Percentiles rank a stretch among this genome's conserved stretches.
Evolutionary conservation across 2,113 vertebrate genomes (phyloP).

Genomic region (Himantopus leucocephalus): DNA sequence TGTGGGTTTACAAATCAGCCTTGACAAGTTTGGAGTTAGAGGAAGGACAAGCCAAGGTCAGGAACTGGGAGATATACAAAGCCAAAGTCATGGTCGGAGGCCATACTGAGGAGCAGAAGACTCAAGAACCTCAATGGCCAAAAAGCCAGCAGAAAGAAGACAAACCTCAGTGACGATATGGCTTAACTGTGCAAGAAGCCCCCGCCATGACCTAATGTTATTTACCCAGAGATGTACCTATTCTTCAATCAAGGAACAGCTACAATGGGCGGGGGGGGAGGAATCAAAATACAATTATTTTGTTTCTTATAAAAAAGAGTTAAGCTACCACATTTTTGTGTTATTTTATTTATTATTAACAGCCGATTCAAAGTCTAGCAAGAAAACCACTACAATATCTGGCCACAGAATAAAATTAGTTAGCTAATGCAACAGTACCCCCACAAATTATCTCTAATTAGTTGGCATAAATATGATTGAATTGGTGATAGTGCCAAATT

Average conservation of each 20-base stretch:
- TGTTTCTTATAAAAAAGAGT: neutral
- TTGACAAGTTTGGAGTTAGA: neutral
- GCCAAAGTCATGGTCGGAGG: neutral
- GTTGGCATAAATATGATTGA: neutral
- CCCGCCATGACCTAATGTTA: neutral
- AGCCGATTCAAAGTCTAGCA: neutral
- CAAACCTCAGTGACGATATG: neutral
- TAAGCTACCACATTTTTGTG: neutral
- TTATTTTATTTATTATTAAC: neutral
- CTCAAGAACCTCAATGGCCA: neutral
- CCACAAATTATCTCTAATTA: neutral
- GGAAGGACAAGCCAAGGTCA: neutral
- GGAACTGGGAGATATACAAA: neutral
- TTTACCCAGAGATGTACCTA: neutral
- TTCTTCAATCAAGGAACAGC: neutral
- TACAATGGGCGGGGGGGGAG: neutral
- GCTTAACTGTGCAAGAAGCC: neutral
- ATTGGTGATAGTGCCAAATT: neutral
- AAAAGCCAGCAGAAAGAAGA: neutral
- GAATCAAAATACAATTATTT: neutral
- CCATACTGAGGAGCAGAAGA: neutral
- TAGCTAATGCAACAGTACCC: neutral
- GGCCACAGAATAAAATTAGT: constrained; percentile 11
- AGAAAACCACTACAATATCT: neutral
- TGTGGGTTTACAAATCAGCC: neutral